Percentiles rank a stretch among this genome's conserved stretches.
Conservation (phyloP, 35 echinoderm and acorn worm species). For the Heliocidaris tuberculata region DNA sequence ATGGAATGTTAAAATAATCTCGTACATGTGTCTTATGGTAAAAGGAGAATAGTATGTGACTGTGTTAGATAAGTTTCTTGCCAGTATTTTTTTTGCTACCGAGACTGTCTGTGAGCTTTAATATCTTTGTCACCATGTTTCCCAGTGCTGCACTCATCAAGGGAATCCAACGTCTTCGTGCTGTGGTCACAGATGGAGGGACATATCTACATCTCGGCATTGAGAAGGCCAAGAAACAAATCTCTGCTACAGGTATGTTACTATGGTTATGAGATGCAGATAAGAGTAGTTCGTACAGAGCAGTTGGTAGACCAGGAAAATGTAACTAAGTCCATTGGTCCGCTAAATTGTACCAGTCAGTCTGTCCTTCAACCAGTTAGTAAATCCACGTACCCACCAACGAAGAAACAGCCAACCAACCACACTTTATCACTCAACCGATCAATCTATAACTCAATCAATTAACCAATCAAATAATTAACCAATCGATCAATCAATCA, state of each 20-base stretch:
- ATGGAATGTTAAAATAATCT: no score
- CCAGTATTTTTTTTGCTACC: no score
- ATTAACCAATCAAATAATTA: background rate
- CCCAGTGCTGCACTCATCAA: background rate
- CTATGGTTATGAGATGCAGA: background rate
- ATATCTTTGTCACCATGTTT: background rate
- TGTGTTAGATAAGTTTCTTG: no score
- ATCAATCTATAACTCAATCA: background rate
- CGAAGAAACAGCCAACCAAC: background rate
- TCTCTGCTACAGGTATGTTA: constrained; percentile 64
- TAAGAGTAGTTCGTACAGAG: no score
- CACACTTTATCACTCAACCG: background rate
- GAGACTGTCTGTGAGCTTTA: no score
- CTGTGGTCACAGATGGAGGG: constrained; percentile 61
- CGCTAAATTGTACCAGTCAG: background rate
- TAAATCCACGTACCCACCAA: background rate
- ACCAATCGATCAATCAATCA: background rate
- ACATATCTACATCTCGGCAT: constrained; percentile 72
- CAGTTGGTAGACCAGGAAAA: no score
- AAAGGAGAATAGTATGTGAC: no score
- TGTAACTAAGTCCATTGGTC: no score
- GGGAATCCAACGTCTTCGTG: constrained; percentile 75
- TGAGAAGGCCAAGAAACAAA: constrained; percentile 73
- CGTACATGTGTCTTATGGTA: no score
- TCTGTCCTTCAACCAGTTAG: background rate